Base-by-base conservation (phyloP, 2,888 invertebrate species). In the Limnephilus lunatus region DNA sequence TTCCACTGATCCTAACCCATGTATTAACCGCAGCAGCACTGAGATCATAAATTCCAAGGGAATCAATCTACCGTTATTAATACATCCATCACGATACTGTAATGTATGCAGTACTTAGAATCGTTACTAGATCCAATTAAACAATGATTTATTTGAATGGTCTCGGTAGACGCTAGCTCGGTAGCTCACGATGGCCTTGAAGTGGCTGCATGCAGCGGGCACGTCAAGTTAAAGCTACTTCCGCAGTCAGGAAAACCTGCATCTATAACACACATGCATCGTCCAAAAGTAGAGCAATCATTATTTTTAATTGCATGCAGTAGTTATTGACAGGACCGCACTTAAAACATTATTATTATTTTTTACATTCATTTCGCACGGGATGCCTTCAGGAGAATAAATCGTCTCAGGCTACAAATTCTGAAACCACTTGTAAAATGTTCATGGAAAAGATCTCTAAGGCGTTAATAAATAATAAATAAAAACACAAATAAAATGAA, bases 171-270 rank as follows among this genome's bases (percentile, higher is more conserved):
- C n/a, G 25, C 68, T 68, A 19, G 68, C 68, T 68, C 68, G 7
- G 68, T 68, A 68, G 68, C 68, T 68, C 68, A 68, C 68, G 68
- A 9, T 68, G 68, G 68, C 68, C 68, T 68, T 68, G 68, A 68
- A 68, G 68, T 25, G n/a, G 68, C 68, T n/a, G 68, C 68, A 68
- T 19, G n/a, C 53, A 19, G 53, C 5, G 3, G 19, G 53, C 68
- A 68, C 68, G 68, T 68, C 68, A 0, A 68, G 68, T 68, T 68
- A 25, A 68, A n/a, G 68, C 25, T 68, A 68, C 68, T 68, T 68
- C 68, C 68, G 68, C 68, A 68, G 68, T 68, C 68, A n/a, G 68
- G 68, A 68, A 68, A 68, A 68, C 68, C 68, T 68, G 68, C 68
- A n/a, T 68, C 68, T 25, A n/a, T 2, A 68, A 2, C 68, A 68